Evolutionary conservation across 2,888 invertebrate species (phyloP).

Genomic region (Erpobdella octoculata): DNA sequence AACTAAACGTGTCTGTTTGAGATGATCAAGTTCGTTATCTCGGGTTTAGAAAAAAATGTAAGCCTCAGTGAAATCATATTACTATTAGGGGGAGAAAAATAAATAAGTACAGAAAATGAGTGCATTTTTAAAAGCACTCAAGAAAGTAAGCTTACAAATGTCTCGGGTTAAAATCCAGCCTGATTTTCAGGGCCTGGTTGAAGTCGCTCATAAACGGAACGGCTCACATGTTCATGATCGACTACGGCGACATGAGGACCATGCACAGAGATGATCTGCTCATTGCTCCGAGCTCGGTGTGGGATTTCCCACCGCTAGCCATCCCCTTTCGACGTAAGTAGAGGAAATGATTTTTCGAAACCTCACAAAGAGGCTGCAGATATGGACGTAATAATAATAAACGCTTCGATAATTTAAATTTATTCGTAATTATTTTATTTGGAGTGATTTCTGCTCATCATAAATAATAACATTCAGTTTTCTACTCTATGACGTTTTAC

Average conservation of each 20-base stretch:
- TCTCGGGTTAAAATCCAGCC: too few relatives aligned
- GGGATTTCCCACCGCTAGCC: neutral
- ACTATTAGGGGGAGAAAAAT: too few relatives aligned
- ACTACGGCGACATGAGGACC: neutral
- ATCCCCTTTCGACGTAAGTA: neutral
- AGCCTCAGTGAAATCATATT: too few relatives aligned
- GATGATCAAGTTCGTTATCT: too few relatives aligned
- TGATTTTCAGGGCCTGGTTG: constrained; percentile 6
- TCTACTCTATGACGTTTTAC: too few relatives aligned
- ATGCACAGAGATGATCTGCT: neutral
- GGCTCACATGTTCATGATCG: neutral
- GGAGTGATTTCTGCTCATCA: neutral
- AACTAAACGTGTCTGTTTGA: too few relatives aligned
- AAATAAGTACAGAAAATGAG: too few relatives aligned
- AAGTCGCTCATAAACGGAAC: neutral
- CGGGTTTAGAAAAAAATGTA: too few relatives aligned
- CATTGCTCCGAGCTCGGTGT: neutral
- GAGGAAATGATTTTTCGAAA: neutral
- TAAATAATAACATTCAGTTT: neutral
- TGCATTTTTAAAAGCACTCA: too few relatives aligned
- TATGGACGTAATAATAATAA: too few relatives aligned
- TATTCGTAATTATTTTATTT: neutral
- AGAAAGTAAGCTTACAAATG: too few relatives aligned
- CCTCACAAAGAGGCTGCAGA: too few relatives aligned
- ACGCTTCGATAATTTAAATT: neutral